A percentile compares a stretch with the other conserved stretches of the same genome.
Evolutionary conservation across 1,140 invertebrate species (phyloP).

Genomic region (Cataglyphis hispanica): DNA sequence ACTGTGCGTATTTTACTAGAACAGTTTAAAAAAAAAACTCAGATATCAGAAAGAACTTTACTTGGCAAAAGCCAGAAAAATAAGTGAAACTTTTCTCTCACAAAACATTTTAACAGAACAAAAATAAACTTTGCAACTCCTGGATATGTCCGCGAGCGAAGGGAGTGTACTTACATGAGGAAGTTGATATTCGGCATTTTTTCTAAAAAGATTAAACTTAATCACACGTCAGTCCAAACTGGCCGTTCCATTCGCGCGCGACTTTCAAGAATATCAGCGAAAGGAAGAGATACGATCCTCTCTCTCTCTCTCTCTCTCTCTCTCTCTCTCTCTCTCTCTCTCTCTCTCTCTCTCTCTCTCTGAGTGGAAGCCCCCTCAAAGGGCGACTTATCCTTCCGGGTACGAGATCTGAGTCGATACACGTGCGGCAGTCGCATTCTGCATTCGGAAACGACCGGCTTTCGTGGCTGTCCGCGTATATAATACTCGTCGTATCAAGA

Average conservation of each 20-base stretch:
- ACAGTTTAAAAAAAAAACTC: background rate
- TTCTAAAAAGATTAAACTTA: conserved; percentile 46
- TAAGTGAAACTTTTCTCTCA: background rate
- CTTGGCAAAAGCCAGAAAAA: background rate
- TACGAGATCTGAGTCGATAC: conserved; percentile 69
- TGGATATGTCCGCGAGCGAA: conserved; percentile 46
- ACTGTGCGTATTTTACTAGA: background rate
- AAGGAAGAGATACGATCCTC: conserved; percentile 13
- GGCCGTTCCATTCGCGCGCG: background rate
- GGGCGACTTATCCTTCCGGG: conserved; percentile 61
- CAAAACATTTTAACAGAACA: background rate
- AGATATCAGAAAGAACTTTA: background rate
- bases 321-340: background rate
- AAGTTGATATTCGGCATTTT: conserved; percentile 40
- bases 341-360: background rate
- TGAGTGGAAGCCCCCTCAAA: conserved; percentile 45
- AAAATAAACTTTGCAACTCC: conserved; percentile 1
- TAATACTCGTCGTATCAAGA: conserved; percentile 65
- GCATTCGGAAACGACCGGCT: conserved; percentile 67
- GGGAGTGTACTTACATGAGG: conserved; percentile 17
- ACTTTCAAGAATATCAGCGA: conserved; percentile 42
- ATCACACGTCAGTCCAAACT: conserved; percentile 37
- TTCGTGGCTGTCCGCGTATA: conserved; percentile 51
- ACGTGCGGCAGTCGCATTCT: conserved; percentile 71
- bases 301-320: background rate